Percentiles rank a stretch among this genome's conserved stretches.
Conservation (phyloP, 2,888 invertebrate species). For the Lacanobia oleracea region DNA sequence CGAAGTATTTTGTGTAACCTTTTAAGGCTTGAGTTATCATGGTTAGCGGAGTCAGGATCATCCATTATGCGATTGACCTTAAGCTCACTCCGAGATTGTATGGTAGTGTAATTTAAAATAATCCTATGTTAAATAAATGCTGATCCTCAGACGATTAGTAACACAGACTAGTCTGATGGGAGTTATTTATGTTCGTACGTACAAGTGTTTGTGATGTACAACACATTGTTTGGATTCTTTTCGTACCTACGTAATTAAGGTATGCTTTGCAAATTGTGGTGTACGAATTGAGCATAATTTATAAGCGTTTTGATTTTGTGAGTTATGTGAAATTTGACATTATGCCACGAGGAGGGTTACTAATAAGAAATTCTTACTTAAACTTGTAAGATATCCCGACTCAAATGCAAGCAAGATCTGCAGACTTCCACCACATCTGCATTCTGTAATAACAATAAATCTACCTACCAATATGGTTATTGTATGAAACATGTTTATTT, state of each 20-base stretch:
- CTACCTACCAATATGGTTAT: not conserved
- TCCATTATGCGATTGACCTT: conserved; percentile 54
- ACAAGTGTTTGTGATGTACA: conserved; percentile 6
- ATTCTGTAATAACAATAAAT: not conserved
- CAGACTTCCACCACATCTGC: not conserved
- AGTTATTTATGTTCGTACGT: conserved; percentile 25
- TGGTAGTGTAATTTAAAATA: conserved; percentile 50
- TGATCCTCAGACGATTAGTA: conserved; percentile 38
- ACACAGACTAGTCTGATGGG: conserved; percentile 19
- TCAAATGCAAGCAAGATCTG: not conserved
- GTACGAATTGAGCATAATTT: not conserved
- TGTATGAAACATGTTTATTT: conserved; percentile 31
- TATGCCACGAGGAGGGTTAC: not conserved
- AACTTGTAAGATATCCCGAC: not conserved
- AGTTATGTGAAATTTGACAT: not conserved
- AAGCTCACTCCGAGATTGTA: conserved; percentile 30
- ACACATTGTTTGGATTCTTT: conserved; percentile 35
- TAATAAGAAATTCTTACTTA: too few relatives aligned
- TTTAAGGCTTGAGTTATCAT: conserved; percentile 49
- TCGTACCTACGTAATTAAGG: conserved; percentile 6
- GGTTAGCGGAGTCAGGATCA: conserved; percentile 23
- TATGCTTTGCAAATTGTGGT: conserved; percentile 10
- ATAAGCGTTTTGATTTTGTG: conserved; percentile 5
- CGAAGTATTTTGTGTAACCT: conserved; percentile 41
- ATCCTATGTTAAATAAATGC: conserved; percentile 44